Conservation (phyloP, 2,113 vertebrate species). For the Hassar affinis region DNA sequence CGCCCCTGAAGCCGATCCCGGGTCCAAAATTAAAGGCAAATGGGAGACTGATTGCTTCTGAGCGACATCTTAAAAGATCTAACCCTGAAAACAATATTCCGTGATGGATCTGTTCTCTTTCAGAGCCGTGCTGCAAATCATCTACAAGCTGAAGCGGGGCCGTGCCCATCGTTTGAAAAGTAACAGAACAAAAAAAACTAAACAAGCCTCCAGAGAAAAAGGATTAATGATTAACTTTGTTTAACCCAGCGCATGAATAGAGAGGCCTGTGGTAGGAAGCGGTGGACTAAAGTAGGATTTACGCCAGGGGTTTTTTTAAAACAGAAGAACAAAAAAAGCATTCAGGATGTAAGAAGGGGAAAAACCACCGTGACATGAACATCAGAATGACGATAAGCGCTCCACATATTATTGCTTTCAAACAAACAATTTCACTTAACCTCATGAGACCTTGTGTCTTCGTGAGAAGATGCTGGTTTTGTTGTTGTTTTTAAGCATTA, state of each 20-base stretch:
- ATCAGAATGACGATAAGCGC: neutral
- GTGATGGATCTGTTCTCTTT: conserved; percentile 46
- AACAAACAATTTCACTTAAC: conserved; percentile 6
- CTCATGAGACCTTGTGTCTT: neutral
- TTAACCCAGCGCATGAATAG: conserved; percentile 36
- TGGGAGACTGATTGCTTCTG: conserved; percentile 42
- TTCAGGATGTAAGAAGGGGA: conserved; percentile 3
- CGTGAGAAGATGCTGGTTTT: too few species aligned
- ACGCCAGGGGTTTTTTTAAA: conserved; percentile 1
- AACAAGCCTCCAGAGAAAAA: conserved; percentile 42
- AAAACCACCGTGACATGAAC: neutral
- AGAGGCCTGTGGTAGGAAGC: conserved; percentile 47
- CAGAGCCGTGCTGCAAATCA: conserved; percentile 61
- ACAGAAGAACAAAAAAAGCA: neutral
- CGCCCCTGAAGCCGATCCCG: conserved; percentile 34
- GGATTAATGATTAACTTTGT: conserved; percentile 66
- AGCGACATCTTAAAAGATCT: conserved; percentile 43
- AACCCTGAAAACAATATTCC: conserved; percentile 48
- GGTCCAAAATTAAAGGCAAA: conserved; percentile 45
- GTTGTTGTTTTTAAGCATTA: neutral
- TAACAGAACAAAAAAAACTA: conserved; percentile 32
- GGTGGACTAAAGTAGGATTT: conserved; percentile 46
- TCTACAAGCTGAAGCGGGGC: conserved; percentile 51
- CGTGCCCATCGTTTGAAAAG: conserved; percentile 26
- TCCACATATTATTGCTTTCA: neutral